Percentiles rank a stretch among this genome's conserved stretches.
Conservation (phyloP, 2,113 vertebrate species). For the Gasterosteus nipponicus region DNA sequence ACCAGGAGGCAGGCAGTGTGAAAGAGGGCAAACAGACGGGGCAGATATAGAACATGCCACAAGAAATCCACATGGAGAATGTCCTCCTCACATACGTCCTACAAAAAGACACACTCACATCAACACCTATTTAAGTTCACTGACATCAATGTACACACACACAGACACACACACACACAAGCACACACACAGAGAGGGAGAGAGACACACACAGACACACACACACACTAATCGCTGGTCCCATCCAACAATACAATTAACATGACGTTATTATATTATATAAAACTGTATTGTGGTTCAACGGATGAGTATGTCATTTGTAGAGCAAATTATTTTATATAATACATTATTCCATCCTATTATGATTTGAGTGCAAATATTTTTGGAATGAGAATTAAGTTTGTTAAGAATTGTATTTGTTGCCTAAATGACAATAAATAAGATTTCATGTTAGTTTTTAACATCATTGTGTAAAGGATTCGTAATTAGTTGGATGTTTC, state of each 20-base stretch:
- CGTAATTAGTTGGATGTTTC: not conserved
- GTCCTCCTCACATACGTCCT: constrained; percentile 6
- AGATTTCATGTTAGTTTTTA: not conserved
- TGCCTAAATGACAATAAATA: not conserved
- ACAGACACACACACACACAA: not conserved
- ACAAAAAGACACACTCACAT: constrained; percentile 21
- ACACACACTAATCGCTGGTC: constrained; percentile 9
- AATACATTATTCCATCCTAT: not conserved
- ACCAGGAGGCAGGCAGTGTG: constrained; percentile 11
- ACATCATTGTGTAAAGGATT: not conserved
- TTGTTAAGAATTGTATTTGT: not conserved
- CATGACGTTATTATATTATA: constrained; percentile 8
- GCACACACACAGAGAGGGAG: not conserved
- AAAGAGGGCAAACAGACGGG: constrained; percentile 14
- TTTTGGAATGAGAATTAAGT: constrained; percentile 1
- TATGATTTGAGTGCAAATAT: not conserved
- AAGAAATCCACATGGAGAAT: constrained; percentile 16
- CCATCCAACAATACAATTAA: constrained; percentile 25
- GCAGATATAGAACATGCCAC: constrained; percentile 40
- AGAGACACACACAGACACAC: constrained; percentile 5
- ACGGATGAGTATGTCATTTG: constrained; percentile 7
- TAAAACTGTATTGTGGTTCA: constrained; percentile 4
- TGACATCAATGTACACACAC: constrained; percentile 18
- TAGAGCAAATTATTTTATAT: not conserved
- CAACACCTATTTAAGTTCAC: constrained; percentile 10